These are phyloP conservation scores for Malacosoma neustria DNA, from an alignment of 2,888 invertebrate species.

Conservation along the genomic window DNA sequence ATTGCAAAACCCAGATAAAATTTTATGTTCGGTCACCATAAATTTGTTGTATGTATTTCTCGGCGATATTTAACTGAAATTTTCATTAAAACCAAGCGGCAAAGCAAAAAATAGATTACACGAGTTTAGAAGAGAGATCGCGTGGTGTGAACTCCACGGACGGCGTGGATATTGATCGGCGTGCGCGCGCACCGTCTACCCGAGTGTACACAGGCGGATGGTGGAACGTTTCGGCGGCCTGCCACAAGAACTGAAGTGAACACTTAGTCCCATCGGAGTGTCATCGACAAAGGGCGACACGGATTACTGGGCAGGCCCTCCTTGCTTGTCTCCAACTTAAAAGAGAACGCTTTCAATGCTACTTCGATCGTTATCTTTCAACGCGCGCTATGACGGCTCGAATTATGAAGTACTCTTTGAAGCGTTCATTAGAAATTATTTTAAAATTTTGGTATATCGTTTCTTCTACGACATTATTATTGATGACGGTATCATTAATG, in stretches of 20 bases:
- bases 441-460: too few relatives aligned
- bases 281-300: conserved; percentile 42
- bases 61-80: conserved; percentile 26
- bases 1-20: background rate
- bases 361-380: background rate
- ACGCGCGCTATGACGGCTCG: background rate
- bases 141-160: conserved; percentile 60
- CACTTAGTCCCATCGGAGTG: conserved; percentile 50
- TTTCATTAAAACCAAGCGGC: conserved; percentile 36
- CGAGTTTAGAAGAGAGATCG: conserved; percentile 52
- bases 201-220: conserved; percentile 62
- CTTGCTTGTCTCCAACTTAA: background rate
- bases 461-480: too few relatives aligned
- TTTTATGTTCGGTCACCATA: conserved; percentile 14
- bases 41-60: conserved; percentile 26
- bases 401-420: conserved; percentile 3
- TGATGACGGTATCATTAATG: too few relatives aligned
- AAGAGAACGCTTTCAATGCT: background rate
- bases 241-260: conserved; percentile 53
- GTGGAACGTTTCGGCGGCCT: conserved; percentile 49
- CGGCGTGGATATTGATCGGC: conserved; percentile 62
- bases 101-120: conserved; percentile 50
- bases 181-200: conserved; percentile 67
- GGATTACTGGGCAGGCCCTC: conserved; percentile 17
- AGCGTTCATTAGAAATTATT: conserved; percentile 4